Evolutionary conservation across 2,797 vertebrate genomes (phyloP), one percentile per base, ranked within the genome.

Genomic region (Enteromius fasciolatus): DNA sequence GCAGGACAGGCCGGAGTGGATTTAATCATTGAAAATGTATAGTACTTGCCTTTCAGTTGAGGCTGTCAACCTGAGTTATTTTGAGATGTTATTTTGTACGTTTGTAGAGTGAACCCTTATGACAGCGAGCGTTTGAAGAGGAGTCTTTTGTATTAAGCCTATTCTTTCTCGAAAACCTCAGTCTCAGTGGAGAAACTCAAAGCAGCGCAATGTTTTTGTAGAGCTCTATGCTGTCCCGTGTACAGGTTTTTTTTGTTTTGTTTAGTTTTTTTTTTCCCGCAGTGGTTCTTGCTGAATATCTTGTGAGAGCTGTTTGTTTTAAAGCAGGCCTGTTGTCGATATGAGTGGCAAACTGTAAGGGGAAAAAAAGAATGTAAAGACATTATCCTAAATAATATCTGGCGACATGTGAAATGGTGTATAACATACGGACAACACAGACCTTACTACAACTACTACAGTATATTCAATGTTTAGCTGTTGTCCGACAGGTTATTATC

Each of bases 171-270:
- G 1, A 46, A 77, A 77, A 69, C 39, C 83, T 74, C 64, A 72
- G 57, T 77, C 76, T 78, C 76, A 67, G 63, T 23, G 63, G 52
- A 52, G 9, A 74, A 25, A 61, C 70, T 77, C 50, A 17, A 77
- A 83, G 66, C 41, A 5, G 33, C 39, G 6, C 81, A 78, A 81
- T n/a, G 78, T 82, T 75, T 84, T 86, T 83, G 73, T 84, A 84
- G 76, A 80, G 80, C 82, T 83, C 81, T 77, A 81, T 83, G 83
- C 84, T 82, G 86, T 85, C 84, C 69, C 48, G 70, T 85, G 82
- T 86, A 86, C 84, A 36, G 76, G 20, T 75, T 80, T 50, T 74
- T 73, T 31, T 11, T 39, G 36, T 39, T 39, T 39, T 39, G 36
- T 39, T 39, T 39, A 39, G 10, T 44, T 31, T 20, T 25, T 25